A percentile compares a stretch with the other conserved stretches of the same genome.
Conservation (phyloP, 2,888 invertebrate species). For the Leucophora obtusa region DNA sequence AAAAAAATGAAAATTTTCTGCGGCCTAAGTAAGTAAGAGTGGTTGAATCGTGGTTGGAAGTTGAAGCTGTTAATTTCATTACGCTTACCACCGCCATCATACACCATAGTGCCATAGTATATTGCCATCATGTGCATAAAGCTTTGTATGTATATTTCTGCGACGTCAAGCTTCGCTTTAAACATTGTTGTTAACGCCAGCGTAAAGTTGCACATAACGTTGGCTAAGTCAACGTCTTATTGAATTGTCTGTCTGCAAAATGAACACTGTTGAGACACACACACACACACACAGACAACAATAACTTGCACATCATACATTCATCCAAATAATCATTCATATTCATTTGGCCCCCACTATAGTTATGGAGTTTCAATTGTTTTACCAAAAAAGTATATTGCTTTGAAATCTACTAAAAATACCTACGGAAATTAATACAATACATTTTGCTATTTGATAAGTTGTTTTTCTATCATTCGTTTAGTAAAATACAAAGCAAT, state of each 20-base stretch:
- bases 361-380: background rate
- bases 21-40: slow-evolving; percentile 75
- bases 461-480: too few relatives aligned
- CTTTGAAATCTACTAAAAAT: too few relatives aligned
- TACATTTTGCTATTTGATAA: too few relatives aligned
- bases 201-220: slow-evolving; percentile 20
- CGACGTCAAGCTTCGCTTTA: slow-evolving; percentile 17
- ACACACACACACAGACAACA: background rate
- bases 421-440: too few relatives aligned
- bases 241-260: slow-evolving; percentile 15
- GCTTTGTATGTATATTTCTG: background rate
- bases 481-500: too few relatives aligned
- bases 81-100: slow-evolving; percentile 45
- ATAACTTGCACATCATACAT: too few relatives aligned
- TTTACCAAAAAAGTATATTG: background rate
- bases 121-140: slow-evolving; percentile 17
- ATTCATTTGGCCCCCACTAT: too few relatives aligned
- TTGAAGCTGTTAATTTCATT: slow-evolving; percentile 58
- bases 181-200: slow-evolving; percentile 23
- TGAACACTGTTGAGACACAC: slow-evolving; percentile 18
- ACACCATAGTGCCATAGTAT: slow-evolving; percentile 5
- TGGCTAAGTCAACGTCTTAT: slow-evolving; percentile 28
- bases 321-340: too few relatives aligned
- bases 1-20: slow-evolving; percentile 77
- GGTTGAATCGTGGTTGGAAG: slow-evolving; percentile 56